Evolutionary conservation across 2,113 vertebrate species (phyloP), one percentile per base, ranked within the genome.

Genomic region (Oceanodroma tethys): DNA sequence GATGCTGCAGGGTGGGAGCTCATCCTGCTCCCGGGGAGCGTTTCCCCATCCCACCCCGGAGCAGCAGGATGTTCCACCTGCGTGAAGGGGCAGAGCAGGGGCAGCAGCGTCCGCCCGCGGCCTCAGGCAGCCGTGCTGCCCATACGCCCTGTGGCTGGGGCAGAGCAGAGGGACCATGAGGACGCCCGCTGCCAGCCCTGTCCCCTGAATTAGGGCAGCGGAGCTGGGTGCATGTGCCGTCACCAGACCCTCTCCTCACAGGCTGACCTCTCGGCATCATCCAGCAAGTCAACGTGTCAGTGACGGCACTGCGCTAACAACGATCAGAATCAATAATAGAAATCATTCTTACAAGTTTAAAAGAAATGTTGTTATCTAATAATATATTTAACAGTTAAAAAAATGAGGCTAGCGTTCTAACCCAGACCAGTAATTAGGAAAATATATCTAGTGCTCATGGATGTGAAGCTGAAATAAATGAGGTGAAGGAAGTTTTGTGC

Each of bases 401-500:
- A 87, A 82, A 86, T 53, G 26, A 95, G 85, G 68, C 43, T 88
- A 53, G 72, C 13, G 47, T 80, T 97, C 38, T 58, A 81, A 80
- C 42, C 74, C 85, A 74, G 90, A 76, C 21, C 47, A 62, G 58
- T 60, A 96, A 91, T 95, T 95, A 97, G 89, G 86, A 97, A 97
- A 97, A 96, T 80, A 90, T 58, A 94, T 95, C 50, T 92, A 70
- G 58, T 63, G 70, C 78, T 96, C 52, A 19, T 72, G 90, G 76
- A 91, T 96, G 70, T 43, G 91, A 93, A 94, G 58, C 67, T 93
- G 70, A 88, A 96, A 89, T 72, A 91, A 95, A 92, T 80, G 91
- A 95, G 86, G 47, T 81, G 75, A 63, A 88, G 67, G 42, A 89
- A 97, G 66, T 83, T 94, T 72, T 96, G 32, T 92, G 45, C 79